Conservation (phyloP, 2,113 vertebrate species). For the Progne subis region DNA sequence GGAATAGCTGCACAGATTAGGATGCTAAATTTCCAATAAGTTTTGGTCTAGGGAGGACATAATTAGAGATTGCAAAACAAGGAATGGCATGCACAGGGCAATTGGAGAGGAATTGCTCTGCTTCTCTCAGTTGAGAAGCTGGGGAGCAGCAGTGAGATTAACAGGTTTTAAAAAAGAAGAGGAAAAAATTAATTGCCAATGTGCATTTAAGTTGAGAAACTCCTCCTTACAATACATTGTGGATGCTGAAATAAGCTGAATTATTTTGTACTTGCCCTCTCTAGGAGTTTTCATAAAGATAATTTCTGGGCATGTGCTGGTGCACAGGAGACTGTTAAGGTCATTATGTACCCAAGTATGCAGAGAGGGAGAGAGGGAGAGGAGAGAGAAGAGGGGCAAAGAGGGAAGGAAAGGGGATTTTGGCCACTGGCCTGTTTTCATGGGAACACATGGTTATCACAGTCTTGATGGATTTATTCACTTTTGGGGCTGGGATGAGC, state of each 20-base stretch:
- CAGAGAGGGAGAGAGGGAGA: neutral
- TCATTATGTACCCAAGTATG: neutral
- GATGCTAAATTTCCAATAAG: neutral
- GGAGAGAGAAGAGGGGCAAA: neutral
- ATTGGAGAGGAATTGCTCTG: neutral
- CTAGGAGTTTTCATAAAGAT: neutral
- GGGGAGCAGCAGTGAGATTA: accelerated
- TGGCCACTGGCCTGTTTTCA: neutral
- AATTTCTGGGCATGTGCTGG: neutral
- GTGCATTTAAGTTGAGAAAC: neutral
- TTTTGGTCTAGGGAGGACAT: neutral
- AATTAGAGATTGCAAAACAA: neutral
- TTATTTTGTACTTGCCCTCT: neutral
- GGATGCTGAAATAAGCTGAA: neutral
- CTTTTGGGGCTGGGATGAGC: neutral
- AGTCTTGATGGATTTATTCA: neutral
- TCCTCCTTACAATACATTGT: neutral
- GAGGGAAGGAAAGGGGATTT: neutral
- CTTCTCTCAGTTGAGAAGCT: neutral
- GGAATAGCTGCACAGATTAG: neutral
- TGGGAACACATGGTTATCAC: neutral
- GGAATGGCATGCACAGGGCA: neutral
- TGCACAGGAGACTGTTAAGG: neutral
- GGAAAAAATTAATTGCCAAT: neutral
- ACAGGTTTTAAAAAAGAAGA: neutral